phyloP scores from a whole-genome alignment of 2,113 vertebrate genomes.

The Ceratotherium simum region DNA sequence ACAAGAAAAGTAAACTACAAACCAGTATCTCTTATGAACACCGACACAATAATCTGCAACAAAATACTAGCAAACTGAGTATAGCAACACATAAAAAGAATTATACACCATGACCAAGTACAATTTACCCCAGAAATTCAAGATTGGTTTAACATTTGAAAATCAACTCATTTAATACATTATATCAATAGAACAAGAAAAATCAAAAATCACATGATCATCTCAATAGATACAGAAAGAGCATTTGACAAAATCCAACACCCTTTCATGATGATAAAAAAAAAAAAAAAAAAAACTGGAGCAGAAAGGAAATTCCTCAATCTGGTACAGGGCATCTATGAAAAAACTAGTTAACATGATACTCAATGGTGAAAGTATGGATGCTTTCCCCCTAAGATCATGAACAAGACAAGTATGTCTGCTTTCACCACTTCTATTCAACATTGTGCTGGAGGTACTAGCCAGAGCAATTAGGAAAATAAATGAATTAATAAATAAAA shows the following conservation, averaged over 20 bases:
- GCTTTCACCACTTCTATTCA: neutral
- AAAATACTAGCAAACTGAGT: constrained; percentile 11
- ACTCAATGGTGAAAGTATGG: neutral
- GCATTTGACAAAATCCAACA: neutral
- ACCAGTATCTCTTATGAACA: neutral
- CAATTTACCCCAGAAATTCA: neutral
- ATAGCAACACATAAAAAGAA: neutral
- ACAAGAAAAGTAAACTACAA: neutral
- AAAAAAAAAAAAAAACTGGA: too few relatives aligned
- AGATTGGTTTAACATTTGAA: neutral
- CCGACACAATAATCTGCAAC: neutral
- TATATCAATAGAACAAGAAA: neutral
- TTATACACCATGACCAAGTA: neutral
- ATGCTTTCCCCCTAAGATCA: neutral
- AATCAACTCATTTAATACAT: neutral
- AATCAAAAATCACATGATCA: neutral
- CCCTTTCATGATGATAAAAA: neutral
- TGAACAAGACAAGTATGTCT: neutral
- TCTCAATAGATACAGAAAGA: neutral
- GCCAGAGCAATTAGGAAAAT: neutral
- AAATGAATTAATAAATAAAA: neutral
- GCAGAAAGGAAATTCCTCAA: neutral
- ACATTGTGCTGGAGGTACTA: neutral
- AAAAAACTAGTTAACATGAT: neutral
- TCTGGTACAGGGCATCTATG: neutral